Conservation (phyloP, 2,113 vertebrate species). For the Chaenocephalus aceratus region DNA sequence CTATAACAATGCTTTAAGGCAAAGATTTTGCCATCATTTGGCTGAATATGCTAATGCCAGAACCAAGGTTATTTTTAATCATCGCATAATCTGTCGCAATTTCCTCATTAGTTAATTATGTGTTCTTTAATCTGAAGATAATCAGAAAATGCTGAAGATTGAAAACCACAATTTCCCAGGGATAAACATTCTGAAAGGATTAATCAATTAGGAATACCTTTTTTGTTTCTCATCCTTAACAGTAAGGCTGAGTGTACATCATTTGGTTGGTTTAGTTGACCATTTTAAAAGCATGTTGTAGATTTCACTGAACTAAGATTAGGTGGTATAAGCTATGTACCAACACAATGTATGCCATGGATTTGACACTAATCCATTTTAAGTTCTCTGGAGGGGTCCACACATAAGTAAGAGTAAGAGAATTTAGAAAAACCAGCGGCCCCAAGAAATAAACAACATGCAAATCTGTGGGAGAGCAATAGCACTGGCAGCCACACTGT, state of each 20-base stretch:
- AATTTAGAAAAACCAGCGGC: slow-evolving; percentile 4
- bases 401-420: neutral
- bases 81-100: neutral
- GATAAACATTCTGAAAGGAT: neutral
- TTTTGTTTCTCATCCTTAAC: neutral
- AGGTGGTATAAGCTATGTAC: neutral
- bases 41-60: neutral
- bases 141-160: neutral
- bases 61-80: neutral
- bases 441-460: neutral
- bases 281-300: neutral
- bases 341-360: neutral
- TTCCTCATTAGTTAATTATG: neutral
- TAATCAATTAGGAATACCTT: neutral
- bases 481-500: slow-evolving; percentile 4
- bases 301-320: neutral
- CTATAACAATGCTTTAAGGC: neutral
- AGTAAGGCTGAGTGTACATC: neutral
- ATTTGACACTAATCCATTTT: neutral
- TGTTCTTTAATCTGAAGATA: neutral
- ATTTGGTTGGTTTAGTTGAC: neutral
- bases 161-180: neutral
- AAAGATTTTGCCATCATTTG: neutral
- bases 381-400: neutral
- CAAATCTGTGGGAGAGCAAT: slow-evolving; percentile 6